A percentile compares a stretch with the other conserved stretches of the same genome.
Conservation (phyloP, 2,888 invertebrate genomes). For the Ormyrus thymus region DNA sequence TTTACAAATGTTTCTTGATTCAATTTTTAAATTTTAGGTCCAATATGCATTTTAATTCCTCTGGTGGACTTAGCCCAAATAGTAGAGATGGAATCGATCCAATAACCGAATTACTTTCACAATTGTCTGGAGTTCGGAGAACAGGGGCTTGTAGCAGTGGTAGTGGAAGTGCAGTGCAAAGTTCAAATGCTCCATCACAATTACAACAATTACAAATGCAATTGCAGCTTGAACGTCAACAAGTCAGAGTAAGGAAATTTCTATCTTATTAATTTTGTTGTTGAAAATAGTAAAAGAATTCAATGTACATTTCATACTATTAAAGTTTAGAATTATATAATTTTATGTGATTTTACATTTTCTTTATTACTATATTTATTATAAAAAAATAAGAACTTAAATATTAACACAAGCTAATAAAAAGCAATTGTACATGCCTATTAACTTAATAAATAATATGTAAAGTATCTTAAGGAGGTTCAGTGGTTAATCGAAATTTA, state of each 20-base stretch:
- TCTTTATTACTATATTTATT: no score
- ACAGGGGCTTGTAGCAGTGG: constrained; percentile 77
- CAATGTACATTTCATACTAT: neutral
- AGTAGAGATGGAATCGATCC: constrained; percentile 96
- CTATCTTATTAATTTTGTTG: constrained; percentile 24
- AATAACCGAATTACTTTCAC: constrained; percentile 95
- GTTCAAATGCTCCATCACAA: constrained; percentile 83
- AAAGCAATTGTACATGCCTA: no score
- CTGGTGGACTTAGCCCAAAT: constrained; percentile 90
- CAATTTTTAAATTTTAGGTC: constrained; percentile 73
- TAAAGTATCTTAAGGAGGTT: no score
- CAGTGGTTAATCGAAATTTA: no score
- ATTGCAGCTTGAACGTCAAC: constrained; percentile 91
- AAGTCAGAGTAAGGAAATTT: constrained; percentile 79
- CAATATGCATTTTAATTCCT: constrained; percentile 96
- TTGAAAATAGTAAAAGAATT: neutral
- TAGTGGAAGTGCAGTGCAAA: constrained; percentile 71
- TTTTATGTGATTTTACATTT: no score
- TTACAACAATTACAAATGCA: constrained; percentile 97
- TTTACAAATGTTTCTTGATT: neutral
- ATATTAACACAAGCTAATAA: no score
- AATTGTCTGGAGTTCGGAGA: constrained; percentile 94
- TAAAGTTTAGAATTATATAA: no score
- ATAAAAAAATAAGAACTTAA: no score
- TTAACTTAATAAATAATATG: no score